Conservation (phyloP, 2,888 invertebrate species). For the Folsomia candida region DNA sequence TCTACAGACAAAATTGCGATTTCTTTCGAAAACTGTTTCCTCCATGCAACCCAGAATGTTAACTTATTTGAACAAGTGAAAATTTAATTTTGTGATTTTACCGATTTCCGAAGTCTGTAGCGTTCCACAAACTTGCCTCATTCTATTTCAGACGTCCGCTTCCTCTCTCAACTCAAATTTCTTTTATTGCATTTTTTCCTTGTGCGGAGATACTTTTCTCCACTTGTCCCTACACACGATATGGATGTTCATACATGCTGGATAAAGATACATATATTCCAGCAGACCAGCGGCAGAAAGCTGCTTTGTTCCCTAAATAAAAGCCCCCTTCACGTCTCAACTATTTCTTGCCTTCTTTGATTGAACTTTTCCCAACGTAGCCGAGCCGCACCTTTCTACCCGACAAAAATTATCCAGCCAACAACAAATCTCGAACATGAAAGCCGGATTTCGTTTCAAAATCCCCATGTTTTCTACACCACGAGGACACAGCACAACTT, state of each 20-base stretch:
- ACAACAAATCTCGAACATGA: neutral
- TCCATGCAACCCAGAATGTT: too few relatives aligned
- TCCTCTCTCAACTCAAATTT: conserved; percentile 5
- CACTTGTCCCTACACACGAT: neutral
- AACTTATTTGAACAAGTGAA: neutral
- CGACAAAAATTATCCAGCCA: neutral
- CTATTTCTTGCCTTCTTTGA: neutral
- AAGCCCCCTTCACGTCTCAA: neutral
- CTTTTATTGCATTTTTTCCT: neutral
- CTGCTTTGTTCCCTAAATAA: neutral
- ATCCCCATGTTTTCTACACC: neutral
- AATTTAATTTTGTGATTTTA: neutral
- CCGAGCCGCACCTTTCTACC: neutral
- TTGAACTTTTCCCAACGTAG: neutral
- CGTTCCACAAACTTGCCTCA: neutral
- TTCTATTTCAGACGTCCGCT: conserved; percentile 15
- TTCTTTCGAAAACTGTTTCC: too few relatives aligned
- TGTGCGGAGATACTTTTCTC: neutral
- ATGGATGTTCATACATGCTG: too few relatives aligned
- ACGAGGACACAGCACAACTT: too few relatives aligned
- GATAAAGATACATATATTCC: too few relatives aligned
- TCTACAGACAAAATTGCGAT: too few relatives aligned
- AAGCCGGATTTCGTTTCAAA: neutral
- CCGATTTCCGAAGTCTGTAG: neutral
- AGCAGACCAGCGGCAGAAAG: too few relatives aligned